A percentile compares a stretch with the other conserved stretches of the same genome.
Conservation (phyloP, 2,888 invertebrate genomes). For the Oxycera nigricornis region DNA sequence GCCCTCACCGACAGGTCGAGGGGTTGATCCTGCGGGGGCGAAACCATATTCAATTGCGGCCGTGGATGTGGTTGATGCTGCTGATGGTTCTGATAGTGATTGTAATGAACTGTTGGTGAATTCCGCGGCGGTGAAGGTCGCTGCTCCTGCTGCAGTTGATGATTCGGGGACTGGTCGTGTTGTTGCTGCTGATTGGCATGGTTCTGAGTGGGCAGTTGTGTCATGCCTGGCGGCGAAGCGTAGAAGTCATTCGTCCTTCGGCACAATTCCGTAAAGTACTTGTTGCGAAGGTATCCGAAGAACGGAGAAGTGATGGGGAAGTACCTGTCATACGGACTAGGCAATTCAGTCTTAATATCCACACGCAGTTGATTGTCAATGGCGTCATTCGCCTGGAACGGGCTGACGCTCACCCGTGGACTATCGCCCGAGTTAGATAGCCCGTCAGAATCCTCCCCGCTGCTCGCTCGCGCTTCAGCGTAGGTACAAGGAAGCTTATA, state of each 20-base stretch:
- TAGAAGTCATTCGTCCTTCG: slow-evolving; percentile 70
- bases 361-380: slow-evolving; percentile 58
- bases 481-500: slow-evolving; percentile 43
- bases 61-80: slow-evolving; percentile 39
- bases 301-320: slow-evolving; percentile 61
- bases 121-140: slow-evolving; percentile 44
- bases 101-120: slow-evolving; percentile 38
- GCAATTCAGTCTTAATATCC: slow-evolving; percentile 62
- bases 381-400: slow-evolving; percentile 46
- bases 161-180: slow-evolving; percentile 47
- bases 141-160: slow-evolving; percentile 47
- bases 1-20: slow-evolving; percentile 81
- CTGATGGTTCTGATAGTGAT: slow-evolving; percentile 39
- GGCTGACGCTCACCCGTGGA: slow-evolving; percentile 59
- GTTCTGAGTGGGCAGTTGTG: slow-evolving; percentile 43
- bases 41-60: slow-evolving; percentile 53
- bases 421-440: slow-evolving; percentile 52
- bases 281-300: slow-evolving; percentile 69
- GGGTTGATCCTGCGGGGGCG: slow-evolving; percentile 80
- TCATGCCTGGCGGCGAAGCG: slow-evolving; percentile 49
- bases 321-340: slow-evolving; percentile 61
- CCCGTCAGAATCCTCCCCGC: slow-evolving; percentile 52
- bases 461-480: slow-evolving; percentile 48
- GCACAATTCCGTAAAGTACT: slow-evolving; percentile 69
- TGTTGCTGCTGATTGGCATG: slow-evolving; percentile 49